Base-by-base conservation (phyloP, 2,888 invertebrate species). In the Lochmaea crataegi region DNA sequence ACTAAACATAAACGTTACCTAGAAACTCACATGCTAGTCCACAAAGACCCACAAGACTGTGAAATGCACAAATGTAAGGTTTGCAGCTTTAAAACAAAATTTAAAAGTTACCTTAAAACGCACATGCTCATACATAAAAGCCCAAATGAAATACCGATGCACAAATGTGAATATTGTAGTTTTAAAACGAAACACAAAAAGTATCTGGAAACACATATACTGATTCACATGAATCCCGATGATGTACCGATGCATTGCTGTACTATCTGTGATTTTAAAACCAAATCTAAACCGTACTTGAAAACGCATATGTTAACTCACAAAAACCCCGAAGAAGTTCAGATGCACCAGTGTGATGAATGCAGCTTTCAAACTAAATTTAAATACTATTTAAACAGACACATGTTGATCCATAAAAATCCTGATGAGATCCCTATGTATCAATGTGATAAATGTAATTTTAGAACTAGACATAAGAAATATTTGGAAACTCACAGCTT, bases 121-220 rank as follows among this genome's bases (percentile, higher is more conserved):
- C 80, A 80, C 58, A 76, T 76, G 76, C 65, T 75, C 7, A 72
- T 79, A 14, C 80, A 80, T 71, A 79, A 79, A 48, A 71, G 71
- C 26, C 76, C 77, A 1, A 73, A 74, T 18, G 79, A 80, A 58
- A 72, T 75, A 26, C 66, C 73, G 1, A 76, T 75, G 76, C 73
- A 77, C 64, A 73, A 75, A 61, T 80, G 80, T 61, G 75, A 74
- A 16, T 65, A 72, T 45, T 80, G 80, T 51, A 11, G 68, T 6
- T 80, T 79, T 51, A 66, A 76, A 60, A 80, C 80, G 0, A 80
- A 80, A 72, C 78, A 78, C 68, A 78, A 77, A 63, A 79, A 80
- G 65, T 79, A 78, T 57, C 65, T 80, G 22, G 77, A 79, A 14
- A 78, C 78, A 1, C 80, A 80, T 56, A 68, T 78, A 42, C 67